These are phyloP conservation scores for Crotophaga sulcirostris DNA, from an alignment of 2,113 vertebrate genomes.

Conservation along the genomic window DNA sequence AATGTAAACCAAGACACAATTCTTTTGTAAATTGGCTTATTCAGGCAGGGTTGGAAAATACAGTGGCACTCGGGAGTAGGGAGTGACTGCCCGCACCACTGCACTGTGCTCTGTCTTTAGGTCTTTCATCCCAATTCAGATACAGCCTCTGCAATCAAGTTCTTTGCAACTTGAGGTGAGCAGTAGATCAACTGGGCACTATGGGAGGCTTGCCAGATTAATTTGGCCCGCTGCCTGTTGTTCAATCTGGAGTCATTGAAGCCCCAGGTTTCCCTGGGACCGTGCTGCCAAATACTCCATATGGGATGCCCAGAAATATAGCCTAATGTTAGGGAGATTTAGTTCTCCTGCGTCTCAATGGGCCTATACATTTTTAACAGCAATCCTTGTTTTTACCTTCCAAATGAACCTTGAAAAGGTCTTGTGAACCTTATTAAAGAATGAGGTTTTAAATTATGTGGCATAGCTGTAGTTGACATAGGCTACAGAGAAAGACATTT, in stretches of 20 bases:
- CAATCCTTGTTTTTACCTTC: constrained; percentile 28
- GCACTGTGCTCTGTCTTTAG: background rate
- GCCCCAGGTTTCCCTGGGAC: constrained; percentile 16
- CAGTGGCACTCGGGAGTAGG: background rate
- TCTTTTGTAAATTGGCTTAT: background rate
- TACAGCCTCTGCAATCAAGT: background rate
- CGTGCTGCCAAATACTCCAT: constrained; percentile 60
- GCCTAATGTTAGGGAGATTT: constrained; percentile 11
- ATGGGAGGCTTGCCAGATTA: constrained; percentile 39
- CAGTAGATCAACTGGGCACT: background rate
- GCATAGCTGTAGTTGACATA: background rate
- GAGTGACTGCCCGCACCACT: background rate
- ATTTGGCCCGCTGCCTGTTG: constrained; percentile 36
- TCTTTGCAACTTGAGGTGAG: background rate
- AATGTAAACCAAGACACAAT: background rate
- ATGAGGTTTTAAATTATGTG: constrained; percentile 35
- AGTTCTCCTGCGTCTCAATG: constrained; percentile 17
- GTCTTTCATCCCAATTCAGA: accelerated
- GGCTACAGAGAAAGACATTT: background rate
- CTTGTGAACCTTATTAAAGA: constrained; percentile 31
- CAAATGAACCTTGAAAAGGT: constrained; percentile 57
- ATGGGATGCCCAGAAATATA: constrained; percentile 68
- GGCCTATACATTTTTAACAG: constrained; percentile 58
- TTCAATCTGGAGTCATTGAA: constrained; percentile 20
- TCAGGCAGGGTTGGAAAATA: background rate